A percentile compares a stretch with the other conserved stretches of the same genome.
phyloP scores from a whole-genome alignment of 2,797 vertebrate species.

The Alcedo atthis region DNA sequence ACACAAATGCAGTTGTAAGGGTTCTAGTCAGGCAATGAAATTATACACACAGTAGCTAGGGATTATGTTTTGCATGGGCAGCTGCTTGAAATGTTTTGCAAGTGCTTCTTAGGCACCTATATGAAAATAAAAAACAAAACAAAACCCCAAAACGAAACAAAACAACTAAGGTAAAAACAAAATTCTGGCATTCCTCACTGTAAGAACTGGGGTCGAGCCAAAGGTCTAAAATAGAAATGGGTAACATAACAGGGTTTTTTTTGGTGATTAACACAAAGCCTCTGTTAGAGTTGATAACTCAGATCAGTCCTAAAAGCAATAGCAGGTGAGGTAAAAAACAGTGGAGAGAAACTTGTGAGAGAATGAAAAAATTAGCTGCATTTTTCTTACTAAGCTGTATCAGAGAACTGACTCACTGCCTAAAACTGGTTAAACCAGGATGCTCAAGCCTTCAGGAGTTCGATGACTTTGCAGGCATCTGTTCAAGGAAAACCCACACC shows the following conservation, averaged over 20 bases:
- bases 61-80: not conserved
- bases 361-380: not conserved
- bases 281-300: not conserved
- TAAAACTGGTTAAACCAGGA: slow-evolving; percentile 64
- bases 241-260: not conserved
- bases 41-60: not conserved
- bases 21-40: not conserved
- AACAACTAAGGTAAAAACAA: not conserved
- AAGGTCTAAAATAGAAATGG: slow-evolving; percentile 38
- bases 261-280: not conserved
- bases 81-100: not conserved
- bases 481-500: slow-evolving; percentile 52
- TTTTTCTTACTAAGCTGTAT: not conserved
- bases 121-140: not conserved
- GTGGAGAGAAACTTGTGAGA: not conserved
- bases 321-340: not conserved
- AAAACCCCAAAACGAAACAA: not conserved
- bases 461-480: slow-evolving; percentile 22
- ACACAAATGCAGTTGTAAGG: not conserved
- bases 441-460: slow-evolving; percentile 20
- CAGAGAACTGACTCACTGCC: slow-evolving; percentile 19
- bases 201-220: slow-evolving; percentile 16
- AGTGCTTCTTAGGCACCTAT: not conserved
- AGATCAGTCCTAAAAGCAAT: not conserved
- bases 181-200: not conserved